Conservation (phyloP, 1,140 invertebrate genomes). For the Idris sp. region DNA sequence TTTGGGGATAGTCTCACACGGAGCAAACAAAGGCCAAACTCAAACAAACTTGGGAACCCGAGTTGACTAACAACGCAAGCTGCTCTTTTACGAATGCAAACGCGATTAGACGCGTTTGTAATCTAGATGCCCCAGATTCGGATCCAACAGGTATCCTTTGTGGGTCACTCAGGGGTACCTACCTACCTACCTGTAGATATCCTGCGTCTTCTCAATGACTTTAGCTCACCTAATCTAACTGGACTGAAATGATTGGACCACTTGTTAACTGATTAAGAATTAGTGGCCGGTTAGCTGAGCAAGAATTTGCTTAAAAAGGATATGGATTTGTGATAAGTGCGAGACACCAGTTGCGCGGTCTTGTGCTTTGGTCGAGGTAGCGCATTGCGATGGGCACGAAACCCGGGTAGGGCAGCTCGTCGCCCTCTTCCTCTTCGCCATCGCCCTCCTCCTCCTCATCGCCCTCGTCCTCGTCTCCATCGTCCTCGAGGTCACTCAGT, state of each 20-base stretch:
- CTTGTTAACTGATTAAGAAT: background rate
- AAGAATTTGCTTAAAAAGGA: slow-evolving; percentile 92
- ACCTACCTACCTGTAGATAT: slow-evolving; percentile 38
- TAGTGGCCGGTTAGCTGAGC: no score
- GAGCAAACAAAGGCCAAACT: slow-evolving; percentile 10
- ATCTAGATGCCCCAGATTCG: slow-evolving; percentile 36
- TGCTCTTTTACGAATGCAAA: slow-evolving; percentile 19
- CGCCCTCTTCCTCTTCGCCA: slow-evolving; percentile 79
- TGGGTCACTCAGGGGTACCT: slow-evolving; percentile 22
- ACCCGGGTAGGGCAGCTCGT: slow-evolving; percentile 90
- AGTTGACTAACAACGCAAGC: slow-evolving; percentile 4
- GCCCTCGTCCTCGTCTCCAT: slow-evolving; percentile 80
- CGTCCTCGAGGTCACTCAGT: slow-evolving; percentile 76
- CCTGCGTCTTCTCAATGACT: slow-evolving; percentile 3
- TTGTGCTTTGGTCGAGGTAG: slow-evolving; percentile 91
- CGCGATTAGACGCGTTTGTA: slow-evolving; percentile 17
- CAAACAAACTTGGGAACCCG: slow-evolving; percentile 2
- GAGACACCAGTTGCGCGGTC: slow-evolving; percentile 93
- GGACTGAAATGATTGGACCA: background rate
- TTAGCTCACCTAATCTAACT: background rate
- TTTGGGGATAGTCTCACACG: background rate
- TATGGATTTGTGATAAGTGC: slow-evolving; percentile 98
- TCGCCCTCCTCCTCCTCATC: slow-evolving; percentile 79
- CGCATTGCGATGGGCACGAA: slow-evolving; percentile 89
- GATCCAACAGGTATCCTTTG: slow-evolving; percentile 52